Evolutionary conservation across 1,140 invertebrate species (phyloP).

Genomic region (Drosophila kohkoa): DNA sequence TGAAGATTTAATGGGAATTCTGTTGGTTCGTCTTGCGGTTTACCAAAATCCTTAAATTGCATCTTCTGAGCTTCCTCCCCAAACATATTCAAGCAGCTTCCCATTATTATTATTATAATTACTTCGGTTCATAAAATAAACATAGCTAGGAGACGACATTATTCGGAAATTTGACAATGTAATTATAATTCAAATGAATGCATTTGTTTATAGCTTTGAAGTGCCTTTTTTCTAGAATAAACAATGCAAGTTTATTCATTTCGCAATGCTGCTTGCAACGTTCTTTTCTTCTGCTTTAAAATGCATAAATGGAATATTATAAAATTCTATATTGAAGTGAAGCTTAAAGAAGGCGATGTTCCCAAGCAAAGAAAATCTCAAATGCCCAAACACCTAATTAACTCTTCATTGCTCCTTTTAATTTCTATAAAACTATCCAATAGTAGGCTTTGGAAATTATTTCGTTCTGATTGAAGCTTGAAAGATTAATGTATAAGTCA

Average conservation of each 20-base stretch:
- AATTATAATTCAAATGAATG: neutral
- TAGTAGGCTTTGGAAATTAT: neutral
- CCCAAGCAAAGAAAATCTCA: too few relatives aligned
- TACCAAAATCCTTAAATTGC: neutral
- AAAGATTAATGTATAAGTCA: neutral
- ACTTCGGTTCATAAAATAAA: neutral
- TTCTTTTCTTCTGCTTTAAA: neutral
- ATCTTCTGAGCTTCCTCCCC: neutral
- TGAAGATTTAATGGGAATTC: neutral
- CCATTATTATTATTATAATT: neutral
- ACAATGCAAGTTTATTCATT: too few relatives aligned
- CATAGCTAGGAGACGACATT: too few relatives aligned
- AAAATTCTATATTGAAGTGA: neutral
- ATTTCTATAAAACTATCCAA: too few relatives aligned
- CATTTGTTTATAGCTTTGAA: neutral
- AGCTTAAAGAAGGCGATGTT: too few relatives aligned
- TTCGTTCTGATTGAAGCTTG: neutral
- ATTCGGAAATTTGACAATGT: too few relatives aligned
- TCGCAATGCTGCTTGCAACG: too few relatives aligned
- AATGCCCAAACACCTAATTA: too few relatives aligned
- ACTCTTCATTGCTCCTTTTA: too few relatives aligned
- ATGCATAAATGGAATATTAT: neutral
- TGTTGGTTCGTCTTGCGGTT: neutral
- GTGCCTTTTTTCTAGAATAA: too few relatives aligned
- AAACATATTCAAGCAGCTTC: neutral